Base-by-base conservation (phyloP, 1,140 invertebrate genomes). In the Drosophila arawakana region DNA sequence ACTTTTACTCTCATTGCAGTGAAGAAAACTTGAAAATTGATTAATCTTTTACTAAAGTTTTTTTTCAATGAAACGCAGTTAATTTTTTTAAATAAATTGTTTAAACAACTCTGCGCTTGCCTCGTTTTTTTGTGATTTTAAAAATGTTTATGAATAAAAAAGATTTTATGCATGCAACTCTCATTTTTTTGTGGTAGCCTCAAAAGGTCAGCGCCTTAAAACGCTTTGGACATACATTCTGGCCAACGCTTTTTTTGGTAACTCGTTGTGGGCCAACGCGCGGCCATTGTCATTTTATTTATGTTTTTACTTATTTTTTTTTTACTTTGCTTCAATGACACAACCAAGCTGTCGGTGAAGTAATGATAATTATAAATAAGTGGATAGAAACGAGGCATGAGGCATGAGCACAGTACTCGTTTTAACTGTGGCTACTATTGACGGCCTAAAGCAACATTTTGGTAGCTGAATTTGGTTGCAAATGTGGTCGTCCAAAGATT, bases 1-100 rank as follows among this genome's bases (percentile, higher is more conserved):
- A 78, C 83, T 89, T 84, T 89, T 84, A 89, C 77, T 89, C 70
- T 86, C 65, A 63, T 72, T 85, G 76, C 11, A 11, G 47, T 49
- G 18, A 54, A 43, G 62, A 30, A 54, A 35, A 35, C 50, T 44
- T 41, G 44, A 39, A 73, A 71, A 60, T 58, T 57, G 63, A 21
- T 34, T 37, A 11, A 44, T 70, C 60, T 67, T 78, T 47, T 47
- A 73, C 18, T n/a, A n/a, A n/a, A n/a, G n/a, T 15, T 15, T 21
- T 21, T 21, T 21, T 34, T 58, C 30, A 4, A 57, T 21, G n/a
- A 10, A 41, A 41, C 11, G 39, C 39, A n/a, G 15, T 25, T n/a
- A 57, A 37, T 43, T 52, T 18, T n/a, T 25, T 41, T 10, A 41
- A 21, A 35, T 50, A n/a, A 21, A 37, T 50, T 57, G 9, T 49